Conservation (phyloP, 2,888 invertebrate species). For the Eledone cirrhosa region DNA sequence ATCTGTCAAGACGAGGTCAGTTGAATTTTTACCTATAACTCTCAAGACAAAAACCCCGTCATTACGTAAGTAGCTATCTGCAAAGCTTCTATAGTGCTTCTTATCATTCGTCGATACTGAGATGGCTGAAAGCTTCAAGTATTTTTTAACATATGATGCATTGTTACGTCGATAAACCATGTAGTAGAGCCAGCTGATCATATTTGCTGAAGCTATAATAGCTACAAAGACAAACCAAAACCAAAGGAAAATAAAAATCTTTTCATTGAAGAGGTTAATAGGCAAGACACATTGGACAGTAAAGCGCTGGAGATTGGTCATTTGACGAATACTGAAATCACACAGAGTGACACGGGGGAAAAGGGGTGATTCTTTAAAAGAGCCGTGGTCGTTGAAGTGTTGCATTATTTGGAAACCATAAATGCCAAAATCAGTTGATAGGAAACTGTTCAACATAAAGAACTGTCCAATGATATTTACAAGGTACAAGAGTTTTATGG, state of each 20-base stretch:
- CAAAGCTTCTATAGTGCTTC: slow-evolving; percentile 46
- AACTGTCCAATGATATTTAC: slow-evolving; percentile 58
- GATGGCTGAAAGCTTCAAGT: slow-evolving; percentile 43
- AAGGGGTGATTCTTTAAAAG: slow-evolving; percentile 50
- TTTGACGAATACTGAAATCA: slow-evolving; percentile 58
- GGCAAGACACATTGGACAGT: slow-evolving; percentile 60
- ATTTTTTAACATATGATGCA: slow-evolving; percentile 53
- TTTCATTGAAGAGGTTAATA: slow-evolving; percentile 60
- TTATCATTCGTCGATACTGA: slow-evolving; percentile 43
- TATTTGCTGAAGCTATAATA: slow-evolving; percentile 43
- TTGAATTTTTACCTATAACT: slow-evolving; percentile 48
- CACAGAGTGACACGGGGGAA: slow-evolving; percentile 60
- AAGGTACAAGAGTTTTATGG: slow-evolving; percentile 52
- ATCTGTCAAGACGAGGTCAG: slow-evolving; percentile 45
- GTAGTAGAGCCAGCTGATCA: slow-evolving; percentile 50
- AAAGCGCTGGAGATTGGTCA: slow-evolving; percentile 57
- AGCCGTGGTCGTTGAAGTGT: slow-evolving; percentile 39
- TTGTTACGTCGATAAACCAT: slow-evolving; percentile 52
- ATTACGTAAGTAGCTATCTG: slow-evolving; percentile 46
- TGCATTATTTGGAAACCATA: slow-evolving; percentile 55
- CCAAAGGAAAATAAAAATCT: slow-evolving; percentile 62
- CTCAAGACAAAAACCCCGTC: slow-evolving; percentile 49
- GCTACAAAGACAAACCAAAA: slow-evolving; percentile 58
- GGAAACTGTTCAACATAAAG: slow-evolving; percentile 58
- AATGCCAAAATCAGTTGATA: slow-evolving; percentile 56